These are phyloP conservation scores for Neria commutata DNA, from an alignment of 2,888 invertebrate genomes.

Conservation along the genomic window DNA sequence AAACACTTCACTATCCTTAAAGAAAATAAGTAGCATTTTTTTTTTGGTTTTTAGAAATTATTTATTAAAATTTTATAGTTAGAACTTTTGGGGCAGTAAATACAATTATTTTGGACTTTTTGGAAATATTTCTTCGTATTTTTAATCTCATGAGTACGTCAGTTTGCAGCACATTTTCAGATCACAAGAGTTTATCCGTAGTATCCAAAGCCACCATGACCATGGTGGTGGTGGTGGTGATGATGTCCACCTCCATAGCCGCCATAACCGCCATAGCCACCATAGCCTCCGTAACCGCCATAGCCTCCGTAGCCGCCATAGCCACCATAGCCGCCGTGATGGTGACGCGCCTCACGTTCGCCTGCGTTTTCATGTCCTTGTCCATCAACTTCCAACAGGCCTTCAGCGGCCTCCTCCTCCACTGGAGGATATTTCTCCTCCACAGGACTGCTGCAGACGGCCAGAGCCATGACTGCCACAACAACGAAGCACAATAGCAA, in stretches of 20 bases:
- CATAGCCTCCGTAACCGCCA: conserved; percentile 20
- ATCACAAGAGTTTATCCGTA: conserved; percentile 16
- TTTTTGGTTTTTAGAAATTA: background rate
- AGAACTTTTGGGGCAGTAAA: too few species aligned
- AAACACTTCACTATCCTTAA: too few species aligned
- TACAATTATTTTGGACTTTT: too few species aligned
- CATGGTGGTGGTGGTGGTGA: conserved; percentile 17
- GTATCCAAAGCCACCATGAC: conserved; percentile 23
- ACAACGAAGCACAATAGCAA: conserved; percentile 30
- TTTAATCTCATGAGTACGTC: too few species aligned
- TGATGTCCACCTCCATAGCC: conserved; percentile 28
- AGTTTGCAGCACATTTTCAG: too few species aligned
- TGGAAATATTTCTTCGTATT: too few species aligned
- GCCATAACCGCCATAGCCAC: conserved; percentile 22
- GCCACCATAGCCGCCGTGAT: conserved; percentile 30
- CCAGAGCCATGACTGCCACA: conserved; percentile 26
- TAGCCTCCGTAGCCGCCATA: conserved; percentile 25
- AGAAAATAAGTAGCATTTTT: background rate
- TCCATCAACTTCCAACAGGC: conserved; percentile 31
- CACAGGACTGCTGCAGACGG: conserved; percentile 25
- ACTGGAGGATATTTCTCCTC: conserved; percentile 12
- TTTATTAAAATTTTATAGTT: background rate
- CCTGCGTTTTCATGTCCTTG: conserved; percentile 43
- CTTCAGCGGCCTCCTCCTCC: conserved; percentile 21
- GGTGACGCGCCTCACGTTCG: conserved; percentile 37